Evolutionary conservation across 2,888 invertebrate genomes (phyloP).

Genomic region (Synanthedon vespiformis): DNA sequence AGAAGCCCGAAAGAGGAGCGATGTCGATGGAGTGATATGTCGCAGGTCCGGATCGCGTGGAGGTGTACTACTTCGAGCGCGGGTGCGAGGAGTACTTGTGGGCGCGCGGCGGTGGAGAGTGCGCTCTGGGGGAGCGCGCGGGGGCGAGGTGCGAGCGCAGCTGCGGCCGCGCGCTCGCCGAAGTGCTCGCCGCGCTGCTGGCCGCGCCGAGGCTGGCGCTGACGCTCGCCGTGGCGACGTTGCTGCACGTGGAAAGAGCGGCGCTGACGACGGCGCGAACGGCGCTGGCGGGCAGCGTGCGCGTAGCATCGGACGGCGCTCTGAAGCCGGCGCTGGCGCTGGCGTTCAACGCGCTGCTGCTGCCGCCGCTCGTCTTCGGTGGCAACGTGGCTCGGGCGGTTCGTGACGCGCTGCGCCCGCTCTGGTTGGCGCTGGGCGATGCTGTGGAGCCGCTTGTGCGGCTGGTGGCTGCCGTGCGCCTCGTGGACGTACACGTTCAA

Average conservation of each 20-base stretch:
- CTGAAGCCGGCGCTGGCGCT: constrained; percentile 78
- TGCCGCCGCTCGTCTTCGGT: constrained; percentile 75
- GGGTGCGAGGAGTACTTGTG: constrained; percentile 20
- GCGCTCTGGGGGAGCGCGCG: background rate
- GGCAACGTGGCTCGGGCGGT: constrained; percentile 73
- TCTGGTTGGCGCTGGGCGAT: constrained; percentile 19
- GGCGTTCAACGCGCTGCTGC: constrained; percentile 75
- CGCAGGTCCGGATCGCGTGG: constrained; percentile 30
- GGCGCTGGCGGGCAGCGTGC: constrained; percentile 20
- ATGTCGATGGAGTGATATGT: background rate
- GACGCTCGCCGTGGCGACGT: constrained; percentile 72
- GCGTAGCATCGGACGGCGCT: constrained; percentile 70
- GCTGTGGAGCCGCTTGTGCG: constrained; percentile 27
- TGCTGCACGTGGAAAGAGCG: constrained; percentile 55
- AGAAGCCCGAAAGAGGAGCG: background rate
- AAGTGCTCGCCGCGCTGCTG: constrained; percentile 70
- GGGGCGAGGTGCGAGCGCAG: constrained; percentile 4
- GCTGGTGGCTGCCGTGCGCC: constrained; percentile 22
- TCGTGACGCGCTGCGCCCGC: constrained; percentile 65
- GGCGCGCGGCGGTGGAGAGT: constrained; percentile 13
- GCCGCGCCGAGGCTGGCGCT: constrained; percentile 72
- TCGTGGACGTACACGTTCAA: constrained; percentile 18
- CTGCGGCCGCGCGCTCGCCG: constrained; percentile 46
- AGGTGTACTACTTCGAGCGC: constrained; percentile 40
- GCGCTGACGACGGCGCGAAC: constrained; percentile 21